Evolutionary conservation across 2,113 vertebrate genomes (phyloP).

Genomic region (Progne subis): DNA sequence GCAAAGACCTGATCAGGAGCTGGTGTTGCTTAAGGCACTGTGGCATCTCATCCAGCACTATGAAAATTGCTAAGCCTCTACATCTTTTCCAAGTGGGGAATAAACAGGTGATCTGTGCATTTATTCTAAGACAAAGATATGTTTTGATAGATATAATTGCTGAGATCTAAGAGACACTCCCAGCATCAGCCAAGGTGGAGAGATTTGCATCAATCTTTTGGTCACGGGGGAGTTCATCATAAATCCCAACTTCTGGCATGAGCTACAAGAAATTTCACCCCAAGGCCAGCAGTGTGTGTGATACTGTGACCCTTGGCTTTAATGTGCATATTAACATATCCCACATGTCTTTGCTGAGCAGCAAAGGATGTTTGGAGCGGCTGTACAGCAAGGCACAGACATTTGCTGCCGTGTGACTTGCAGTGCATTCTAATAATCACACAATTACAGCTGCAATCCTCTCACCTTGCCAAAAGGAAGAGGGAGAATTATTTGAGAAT

Average conservation of each 20-base stretch:
- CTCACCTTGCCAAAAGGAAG: not conserved
- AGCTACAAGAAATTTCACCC: not conserved
- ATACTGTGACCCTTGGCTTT: not conserved
- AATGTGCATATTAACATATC: not conserved
- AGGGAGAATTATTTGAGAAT: not conserved
- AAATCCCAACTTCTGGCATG: not conserved
- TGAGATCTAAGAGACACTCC: not conserved
- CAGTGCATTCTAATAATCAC: conserved; percentile 15
- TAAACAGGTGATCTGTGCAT: not conserved
- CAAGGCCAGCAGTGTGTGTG: not conserved
- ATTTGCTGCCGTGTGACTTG: not conserved
- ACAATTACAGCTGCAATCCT: not conserved
- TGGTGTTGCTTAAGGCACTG: not conserved
- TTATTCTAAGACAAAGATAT: not conserved
- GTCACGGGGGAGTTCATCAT: not conserved
- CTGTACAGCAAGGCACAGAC: not conserved
- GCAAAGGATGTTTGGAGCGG: not conserved
- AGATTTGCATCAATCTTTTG: not conserved
- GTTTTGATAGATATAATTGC: not conserved
- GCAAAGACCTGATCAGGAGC: not conserved
- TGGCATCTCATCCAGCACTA: not conserved
- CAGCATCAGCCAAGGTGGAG: not conserved
- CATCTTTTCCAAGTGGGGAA: not conserved
- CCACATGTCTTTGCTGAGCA: not conserved
- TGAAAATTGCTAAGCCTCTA: not conserved